Evolutionary conservation across 1,140 invertebrate genomes (phyloP).

Genomic region (Bombus pyrosoma): DNA sequence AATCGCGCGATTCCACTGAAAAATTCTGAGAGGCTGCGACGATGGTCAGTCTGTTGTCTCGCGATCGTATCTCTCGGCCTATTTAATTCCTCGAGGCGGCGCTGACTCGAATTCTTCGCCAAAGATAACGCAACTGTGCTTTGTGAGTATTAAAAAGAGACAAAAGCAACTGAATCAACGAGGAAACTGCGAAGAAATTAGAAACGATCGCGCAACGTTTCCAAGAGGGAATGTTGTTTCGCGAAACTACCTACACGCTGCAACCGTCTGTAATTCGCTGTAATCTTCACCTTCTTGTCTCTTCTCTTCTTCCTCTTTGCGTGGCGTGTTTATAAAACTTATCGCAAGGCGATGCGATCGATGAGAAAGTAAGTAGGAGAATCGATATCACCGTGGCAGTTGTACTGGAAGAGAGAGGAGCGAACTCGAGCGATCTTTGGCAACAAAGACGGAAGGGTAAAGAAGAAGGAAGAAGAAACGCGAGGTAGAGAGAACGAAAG

Average conservation of each 20-base stretch:
- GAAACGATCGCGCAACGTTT: too few species aligned
- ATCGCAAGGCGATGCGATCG: neutral
- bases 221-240: too few species aligned
- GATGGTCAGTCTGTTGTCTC: neutral
- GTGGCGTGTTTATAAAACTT: too few species aligned
- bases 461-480: neutral
- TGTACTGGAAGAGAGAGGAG: slow-evolving; percentile 1
- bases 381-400: slow-evolving; percentile 55
- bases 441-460: neutral
- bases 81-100: slow-evolving; percentile 18
- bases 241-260: too few species aligned
- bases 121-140: neutral
- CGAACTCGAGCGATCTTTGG: neutral
- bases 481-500: neutral
- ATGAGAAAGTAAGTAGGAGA: slow-evolving; percentile 13
- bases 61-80: slow-evolving; percentile 1
- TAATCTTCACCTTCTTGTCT: too few species aligned
- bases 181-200: neutral
- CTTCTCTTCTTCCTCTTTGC: too few species aligned
- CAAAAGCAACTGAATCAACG: neutral
- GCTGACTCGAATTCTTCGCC: neutral
- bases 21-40: neutral
- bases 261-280: too few species aligned
- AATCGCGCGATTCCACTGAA: slow-evolving; percentile 35
- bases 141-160: neutral